Evolutionary conservation across 2,888 invertebrate genomes (phyloP), one percentile per base, ranked within the genome.

Genomic region (Rotaria sp.): DNA sequence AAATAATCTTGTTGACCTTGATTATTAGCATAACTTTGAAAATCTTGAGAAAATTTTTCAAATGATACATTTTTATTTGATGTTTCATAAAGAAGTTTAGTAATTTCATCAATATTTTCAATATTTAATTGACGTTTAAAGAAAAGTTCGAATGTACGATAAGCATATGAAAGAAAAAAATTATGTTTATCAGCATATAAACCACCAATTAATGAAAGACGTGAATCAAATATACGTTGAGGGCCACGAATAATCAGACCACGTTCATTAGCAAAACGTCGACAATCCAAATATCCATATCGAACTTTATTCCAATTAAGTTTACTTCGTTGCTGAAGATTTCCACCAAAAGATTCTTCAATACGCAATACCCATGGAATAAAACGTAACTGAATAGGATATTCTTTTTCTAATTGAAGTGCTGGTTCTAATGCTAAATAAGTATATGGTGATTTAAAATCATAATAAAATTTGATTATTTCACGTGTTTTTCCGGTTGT

Each of bases 201-300:
- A 74, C 74, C 74, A 18, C 11, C 30, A 35, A 74, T 74, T 38
- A 74, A 24, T 74, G 74, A 74, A 18, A 74, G 38, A 74, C 24
- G 38, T 10, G 74, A 74, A 74, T 74, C 38, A 24, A 74, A 74
- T 35, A 74, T 38, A 18, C 38, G 30, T 74, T 74, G 21, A 3
- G 74, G 74, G 1, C 74, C 74, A 38, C 74, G 74, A 74, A 74
- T 74, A 74, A 38, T 74, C 38, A 74, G 18, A n/a, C 74, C 74
- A 38, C 74, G 74, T 38, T 74, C 74, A 74, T 74, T 74, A 35
- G 74, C 74, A 38, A 74, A 74, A 74, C 74, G 74, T 38, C 74
- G 30, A 35, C 45, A 41, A 45, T 80, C 80, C 24, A 52, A 52
- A 52, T 80, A 80, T n/a, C 45, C n/a, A 45, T 80, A 80, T 80